A percentile compares a stretch with the other conserved stretches of the same genome.
phyloP scores from a whole-genome alignment of 2,113 vertebrate species.

The Oceanites oceanicus region DNA sequence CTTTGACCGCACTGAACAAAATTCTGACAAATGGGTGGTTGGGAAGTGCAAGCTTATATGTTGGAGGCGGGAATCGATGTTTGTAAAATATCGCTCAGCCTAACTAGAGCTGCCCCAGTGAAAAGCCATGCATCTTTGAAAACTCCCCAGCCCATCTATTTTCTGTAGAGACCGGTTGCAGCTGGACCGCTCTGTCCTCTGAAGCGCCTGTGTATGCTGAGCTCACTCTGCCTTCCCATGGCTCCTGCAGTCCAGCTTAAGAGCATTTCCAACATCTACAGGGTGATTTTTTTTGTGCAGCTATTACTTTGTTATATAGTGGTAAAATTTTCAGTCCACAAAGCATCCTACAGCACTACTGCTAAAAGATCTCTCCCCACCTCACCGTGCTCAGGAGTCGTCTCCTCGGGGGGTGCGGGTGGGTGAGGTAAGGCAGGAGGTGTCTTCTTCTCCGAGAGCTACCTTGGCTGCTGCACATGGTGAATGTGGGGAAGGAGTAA shows the following conservation, averaged over 20 bases:
- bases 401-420: neutral
- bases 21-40: constrained; percentile 9
- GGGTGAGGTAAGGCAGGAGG: neutral
- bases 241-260: neutral
- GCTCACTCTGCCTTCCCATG: neutral
- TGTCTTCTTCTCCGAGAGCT: neutral
- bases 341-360: neutral
- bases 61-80: neutral
- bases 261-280: neutral
- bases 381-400: neutral
- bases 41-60: neutral
- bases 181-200: neutral
- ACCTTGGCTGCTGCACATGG: neutral
- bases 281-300: neutral
- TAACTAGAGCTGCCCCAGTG: neutral
- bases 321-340: neutral
- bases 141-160: neutral
- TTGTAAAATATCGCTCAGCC: neutral
- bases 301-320: neutral
- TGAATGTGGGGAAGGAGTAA: neutral
- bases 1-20: constrained; percentile 14
- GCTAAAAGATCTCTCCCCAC: neutral
- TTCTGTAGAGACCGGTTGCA: neutral
- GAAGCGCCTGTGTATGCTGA: neutral
- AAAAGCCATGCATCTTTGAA: neutral